Conservation (phyloP, 2,113 vertebrate genomes). For the Ivindomyrus marchei region DNA sequence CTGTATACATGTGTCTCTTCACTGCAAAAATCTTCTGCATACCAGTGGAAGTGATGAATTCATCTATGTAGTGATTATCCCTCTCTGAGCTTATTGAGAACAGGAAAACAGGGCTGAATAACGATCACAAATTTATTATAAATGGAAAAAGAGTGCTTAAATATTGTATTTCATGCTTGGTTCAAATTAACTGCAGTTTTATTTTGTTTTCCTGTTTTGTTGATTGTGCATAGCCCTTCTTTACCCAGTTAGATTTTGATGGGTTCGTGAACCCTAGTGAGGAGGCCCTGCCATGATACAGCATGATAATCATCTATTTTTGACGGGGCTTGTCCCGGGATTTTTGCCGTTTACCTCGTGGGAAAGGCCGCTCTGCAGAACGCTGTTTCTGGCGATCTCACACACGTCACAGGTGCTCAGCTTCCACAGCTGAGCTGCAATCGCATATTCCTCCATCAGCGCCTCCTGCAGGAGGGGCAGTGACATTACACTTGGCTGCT, state of each 20-base stretch:
- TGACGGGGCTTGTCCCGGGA: background rate
- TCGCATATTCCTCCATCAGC: constrained; percentile 95
- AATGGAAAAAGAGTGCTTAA: background rate
- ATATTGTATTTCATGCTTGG: background rate
- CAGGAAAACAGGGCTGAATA: background rate
- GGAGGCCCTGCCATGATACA: background rate
- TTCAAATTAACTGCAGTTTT: background rate
- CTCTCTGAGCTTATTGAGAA: background rate
- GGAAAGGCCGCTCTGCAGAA: constrained; percentile 87
- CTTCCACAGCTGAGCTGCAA: constrained; percentile 96
- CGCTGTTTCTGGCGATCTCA: constrained; percentile 93
- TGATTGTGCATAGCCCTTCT: background rate
- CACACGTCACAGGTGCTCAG: constrained; percentile 93
- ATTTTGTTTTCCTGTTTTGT: background rate
- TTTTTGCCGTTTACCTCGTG: constrained; percentile 66
- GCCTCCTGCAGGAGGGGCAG: constrained; percentile 66
- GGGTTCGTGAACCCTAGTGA: background rate
- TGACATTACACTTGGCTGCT: background rate
- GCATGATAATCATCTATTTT: background rate
- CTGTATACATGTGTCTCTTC: background rate
- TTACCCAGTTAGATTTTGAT: background rate
- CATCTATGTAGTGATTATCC: background rate
- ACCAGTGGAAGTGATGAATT: background rate
- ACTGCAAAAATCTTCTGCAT: background rate
- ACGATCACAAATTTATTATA: background rate